Base-by-base conservation (phyloP, 2,797 vertebrate species). In the Gobionotothen gibberifrons region DNA sequence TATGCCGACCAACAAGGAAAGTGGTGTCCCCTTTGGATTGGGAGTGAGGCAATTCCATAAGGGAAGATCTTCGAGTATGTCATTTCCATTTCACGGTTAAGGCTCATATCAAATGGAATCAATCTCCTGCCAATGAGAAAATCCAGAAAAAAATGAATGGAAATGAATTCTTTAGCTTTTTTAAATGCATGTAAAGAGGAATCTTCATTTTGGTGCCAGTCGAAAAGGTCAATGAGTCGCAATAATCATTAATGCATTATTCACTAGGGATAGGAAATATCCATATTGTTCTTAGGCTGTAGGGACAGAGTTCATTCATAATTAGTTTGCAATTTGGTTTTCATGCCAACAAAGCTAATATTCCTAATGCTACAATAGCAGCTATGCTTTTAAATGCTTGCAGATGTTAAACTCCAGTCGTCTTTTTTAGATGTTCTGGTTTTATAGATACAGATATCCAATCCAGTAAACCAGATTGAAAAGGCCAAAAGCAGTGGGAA, bases 381-480 rank as follows among this genome's bases (percentile, higher is more conserved):
- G 69, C 52, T 74, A 48, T 49, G n/a, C 52, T 43, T 65, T 13
- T 42, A 44, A 80, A 84, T 76, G 43, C 2, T 79, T 76, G 58
- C 42, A 69, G 12, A 64, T 57, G 52, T 77, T 63, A 87, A 87
- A 83, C 81, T 86, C 75, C 61, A 61, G 62, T 32, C 15, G 0
- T 21, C 32, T 17, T 29, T 69, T 52, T 44, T 60, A 49, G 49
- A 76, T 49, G 60, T 40, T 32, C 56, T 59, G 22, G n/a, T 51
- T 90, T 95, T 94, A 99, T 88, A 99, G 91, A 86, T 98, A 98
- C 89, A 98, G 95, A 84, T 98, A 98, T 26, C 96, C 96, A 76
- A 99, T 96, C 97, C 97, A 99, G 61, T 99, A 99, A 81, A 99
- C 97, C 44, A 99, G 93, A 90, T 99, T 98, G 83, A 99, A 99